A percentile compares a stretch with the other conserved stretches of the same genome.
Evolutionary conservation across 2,888 invertebrate species (phyloP).

Genomic region (Cephus runcator): DNA sequence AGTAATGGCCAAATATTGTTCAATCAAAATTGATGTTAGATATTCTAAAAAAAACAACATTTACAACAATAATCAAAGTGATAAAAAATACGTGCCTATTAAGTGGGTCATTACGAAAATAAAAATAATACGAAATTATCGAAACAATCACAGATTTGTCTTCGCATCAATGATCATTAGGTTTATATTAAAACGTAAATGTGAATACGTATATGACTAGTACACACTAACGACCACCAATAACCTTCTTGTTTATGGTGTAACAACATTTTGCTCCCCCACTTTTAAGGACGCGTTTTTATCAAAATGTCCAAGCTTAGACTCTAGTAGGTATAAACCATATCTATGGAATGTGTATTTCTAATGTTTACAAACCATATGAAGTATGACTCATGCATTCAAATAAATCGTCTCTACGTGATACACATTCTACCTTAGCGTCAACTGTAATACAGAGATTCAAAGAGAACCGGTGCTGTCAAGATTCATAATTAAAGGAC

Average conservation of each 20-base stretch:
- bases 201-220: neutral
- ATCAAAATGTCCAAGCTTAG: neutral
- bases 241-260: too few species aligned
- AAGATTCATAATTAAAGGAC: neutral
- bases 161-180: neutral
- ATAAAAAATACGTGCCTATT: neutral
- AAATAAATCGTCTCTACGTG: neutral
- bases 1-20: neutral
- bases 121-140: neutral
- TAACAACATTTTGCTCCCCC: too few species aligned
- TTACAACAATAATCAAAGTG: neutral
- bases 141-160: neutral
- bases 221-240: too few species aligned
- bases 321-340: neutral
- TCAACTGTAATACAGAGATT: neutral
- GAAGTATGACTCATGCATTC: neutral
- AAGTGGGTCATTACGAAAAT: neutral
- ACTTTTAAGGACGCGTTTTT: neutral
- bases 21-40: neutral
- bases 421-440: neutral
- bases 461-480: neutral
- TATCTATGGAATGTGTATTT: neutral
- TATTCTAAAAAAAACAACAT: neutral
- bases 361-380: neutral
- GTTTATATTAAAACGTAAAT: neutral